Conservation (phyloP, 2,113 vertebrate genomes). For the Holacanthus passer region DNA sequence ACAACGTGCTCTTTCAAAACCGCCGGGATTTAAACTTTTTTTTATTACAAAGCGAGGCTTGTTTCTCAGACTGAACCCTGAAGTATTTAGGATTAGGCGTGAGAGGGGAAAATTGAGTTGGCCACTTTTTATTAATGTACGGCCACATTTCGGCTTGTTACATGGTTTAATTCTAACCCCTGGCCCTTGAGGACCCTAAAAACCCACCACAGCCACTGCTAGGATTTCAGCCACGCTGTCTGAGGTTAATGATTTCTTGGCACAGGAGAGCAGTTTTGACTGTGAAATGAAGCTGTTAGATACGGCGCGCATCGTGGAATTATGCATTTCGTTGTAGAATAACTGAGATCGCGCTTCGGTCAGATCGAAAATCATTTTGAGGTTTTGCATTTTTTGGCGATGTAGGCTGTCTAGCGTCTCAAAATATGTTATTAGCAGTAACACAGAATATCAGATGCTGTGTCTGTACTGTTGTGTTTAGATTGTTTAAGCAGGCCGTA, state of each 20-base stretch:
- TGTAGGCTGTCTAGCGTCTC: not conserved
- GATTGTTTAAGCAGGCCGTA: not conserved
- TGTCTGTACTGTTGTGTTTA: not conserved
- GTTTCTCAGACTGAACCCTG: slow-evolving; percentile 49
- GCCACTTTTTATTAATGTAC: slow-evolving; percentile 72
- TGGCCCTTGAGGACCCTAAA: slow-evolving; percentile 66
- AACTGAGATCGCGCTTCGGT: slow-evolving; percentile 25
- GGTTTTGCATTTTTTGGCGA: slow-evolving; percentile 20
- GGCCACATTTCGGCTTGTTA: slow-evolving; percentile 67
- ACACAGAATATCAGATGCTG: not conserved
- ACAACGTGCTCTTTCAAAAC: slow-evolving; percentile 73
- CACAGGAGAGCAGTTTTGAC: slow-evolving; percentile 39
- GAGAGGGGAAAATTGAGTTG: slow-evolving; percentile 66
- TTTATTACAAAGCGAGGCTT: slow-evolving; percentile 69
- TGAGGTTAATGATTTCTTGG: slow-evolving; percentile 66
- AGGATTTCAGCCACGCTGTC: slow-evolving; percentile 57
- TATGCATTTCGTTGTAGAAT: slow-evolving; percentile 17
- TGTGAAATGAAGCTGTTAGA: slow-evolving; percentile 60
- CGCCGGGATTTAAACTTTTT: slow-evolving; percentile 65
- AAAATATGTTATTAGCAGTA: slow-evolving; percentile 7
- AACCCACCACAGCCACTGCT: slow-evolving; percentile 71
- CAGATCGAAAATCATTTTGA: slow-evolving; percentile 5
- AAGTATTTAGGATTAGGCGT: slow-evolving; percentile 67
- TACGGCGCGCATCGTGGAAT: slow-evolving; percentile 27
- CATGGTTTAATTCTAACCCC: slow-evolving; percentile 69